Percentiles rank a stretch among this genome's conserved stretches.
Conservation (phyloP, 92 coral and sea anemone genomes). For the Paragorgia papillata region DNA sequence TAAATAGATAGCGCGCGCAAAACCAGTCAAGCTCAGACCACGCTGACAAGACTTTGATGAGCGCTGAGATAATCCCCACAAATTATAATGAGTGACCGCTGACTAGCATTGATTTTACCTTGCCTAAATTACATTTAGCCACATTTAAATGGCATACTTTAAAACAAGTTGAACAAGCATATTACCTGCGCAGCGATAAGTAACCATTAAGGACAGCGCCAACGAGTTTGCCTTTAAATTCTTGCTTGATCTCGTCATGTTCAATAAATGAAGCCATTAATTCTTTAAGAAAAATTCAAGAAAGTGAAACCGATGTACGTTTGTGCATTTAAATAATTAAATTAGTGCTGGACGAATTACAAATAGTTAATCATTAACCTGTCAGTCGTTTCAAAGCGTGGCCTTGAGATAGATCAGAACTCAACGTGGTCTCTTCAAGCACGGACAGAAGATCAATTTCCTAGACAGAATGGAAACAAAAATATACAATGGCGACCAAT, state of each 20-base stretch:
- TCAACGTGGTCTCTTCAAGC: constrained; percentile 87
- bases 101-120: too few relatives aligned
- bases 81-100: too few relatives aligned
- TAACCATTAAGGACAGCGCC: constrained; percentile 98
- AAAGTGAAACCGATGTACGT: too few relatives aligned
- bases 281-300: constrained; percentile 69
- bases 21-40: too few relatives aligned
- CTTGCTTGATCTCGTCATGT: constrained; percentile 89
- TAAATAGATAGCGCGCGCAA: too few relatives aligned
- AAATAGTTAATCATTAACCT: constrained; percentile 67
- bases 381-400: constrained; percentile 93
- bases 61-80: too few relatives aligned
- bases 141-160: too few relatives aligned
- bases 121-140: too few relatives aligned
- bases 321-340: too few relatives aligned
- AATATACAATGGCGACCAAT: too few relatives aligned
- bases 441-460: constrained; percentile 88
- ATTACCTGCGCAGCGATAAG: constrained; percentile 88
- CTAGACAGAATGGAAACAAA: constrained; percentile 23
- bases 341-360: too few relatives aligned
- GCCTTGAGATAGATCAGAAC: constrained; percentile 97
- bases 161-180: not conserved
- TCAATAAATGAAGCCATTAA: constrained; percentile 90
- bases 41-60: too few relatives aligned
- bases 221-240: constrained; percentile 91